A percentile compares a stretch with the other conserved stretches of the same genome.
Conservation (phyloP, 2,113 vertebrate species). For the Eretmochelys imbricata region DNA sequence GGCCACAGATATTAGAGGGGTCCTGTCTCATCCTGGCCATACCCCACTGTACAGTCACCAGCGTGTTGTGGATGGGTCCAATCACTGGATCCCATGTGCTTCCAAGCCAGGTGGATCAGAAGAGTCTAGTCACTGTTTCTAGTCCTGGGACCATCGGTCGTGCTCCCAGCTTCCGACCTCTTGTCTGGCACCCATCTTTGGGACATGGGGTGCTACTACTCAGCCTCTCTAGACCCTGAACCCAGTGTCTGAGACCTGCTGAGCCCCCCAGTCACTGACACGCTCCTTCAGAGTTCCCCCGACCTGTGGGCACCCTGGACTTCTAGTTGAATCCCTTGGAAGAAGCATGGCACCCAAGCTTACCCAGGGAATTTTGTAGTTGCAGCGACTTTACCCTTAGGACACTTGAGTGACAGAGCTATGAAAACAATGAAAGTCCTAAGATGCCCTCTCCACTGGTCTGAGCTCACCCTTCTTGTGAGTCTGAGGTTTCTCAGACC, state of each 20-base stretch:
- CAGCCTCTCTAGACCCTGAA: background rate
- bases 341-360: no score
- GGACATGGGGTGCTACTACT: no score
- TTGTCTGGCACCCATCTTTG: background rate
- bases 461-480: background rate
- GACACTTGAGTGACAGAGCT: background rate
- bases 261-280: no score
- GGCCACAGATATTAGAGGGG: background rate
- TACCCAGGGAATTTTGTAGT: background rate
- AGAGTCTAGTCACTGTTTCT: background rate
- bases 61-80: background rate
- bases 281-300: no score
- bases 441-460: background rate
- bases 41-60: background rate
- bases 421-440: no score
- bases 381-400: background rate
- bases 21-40: background rate
- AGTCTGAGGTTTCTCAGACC: no score
- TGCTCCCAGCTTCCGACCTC: background rate
- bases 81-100: fast-evolving
- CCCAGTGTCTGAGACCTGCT: background rate
- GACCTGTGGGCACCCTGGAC: background rate
- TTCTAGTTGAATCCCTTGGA: background rate
- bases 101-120: background rate
- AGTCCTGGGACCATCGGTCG: background rate